Conservation (phyloP, 2,797 vertebrate species). For the Spinus olivaceus region DNA sequence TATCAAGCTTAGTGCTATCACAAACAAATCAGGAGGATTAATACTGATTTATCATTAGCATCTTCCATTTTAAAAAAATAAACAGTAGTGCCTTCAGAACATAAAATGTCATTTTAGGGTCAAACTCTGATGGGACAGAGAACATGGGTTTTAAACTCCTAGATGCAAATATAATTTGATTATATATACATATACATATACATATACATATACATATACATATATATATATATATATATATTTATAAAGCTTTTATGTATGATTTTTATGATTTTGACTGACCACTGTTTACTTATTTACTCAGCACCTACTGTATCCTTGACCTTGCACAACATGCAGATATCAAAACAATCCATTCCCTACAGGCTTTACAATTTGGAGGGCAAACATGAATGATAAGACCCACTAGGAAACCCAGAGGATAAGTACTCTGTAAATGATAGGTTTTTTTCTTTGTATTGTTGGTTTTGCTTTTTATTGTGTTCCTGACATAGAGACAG, state of each 20-base stretch:
- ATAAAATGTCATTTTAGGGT: not conserved
- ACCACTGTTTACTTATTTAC: not conserved
- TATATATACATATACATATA: not conserved
- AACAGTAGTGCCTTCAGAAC: not conserved
- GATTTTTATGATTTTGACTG: not conserved
- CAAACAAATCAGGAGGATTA: not conserved
- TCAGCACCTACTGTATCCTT: not conserved
- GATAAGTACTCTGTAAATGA: not conserved
- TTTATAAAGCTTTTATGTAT: not conserved
- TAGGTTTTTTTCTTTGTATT: fast-evolving
- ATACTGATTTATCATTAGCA: not conserved
- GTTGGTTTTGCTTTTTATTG: not conserved
- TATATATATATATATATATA: too few species aligned
- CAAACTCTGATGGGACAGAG: not conserved
- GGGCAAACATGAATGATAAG: not conserved
- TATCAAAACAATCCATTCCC: not conserved
- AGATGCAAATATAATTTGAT: not conserved
- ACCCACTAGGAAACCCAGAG: not conserved
- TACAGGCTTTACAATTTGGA: not conserved
- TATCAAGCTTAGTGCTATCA: not conserved
- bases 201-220: too few species aligned
- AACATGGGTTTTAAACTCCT: not conserved
- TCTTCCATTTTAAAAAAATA: not conserved
- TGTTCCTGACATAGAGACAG: not conserved
- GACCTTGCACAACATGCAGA: not conserved